Base-by-base conservation (phyloP, 2,797 vertebrate genomes). In the Salmo trutta region DNA sequence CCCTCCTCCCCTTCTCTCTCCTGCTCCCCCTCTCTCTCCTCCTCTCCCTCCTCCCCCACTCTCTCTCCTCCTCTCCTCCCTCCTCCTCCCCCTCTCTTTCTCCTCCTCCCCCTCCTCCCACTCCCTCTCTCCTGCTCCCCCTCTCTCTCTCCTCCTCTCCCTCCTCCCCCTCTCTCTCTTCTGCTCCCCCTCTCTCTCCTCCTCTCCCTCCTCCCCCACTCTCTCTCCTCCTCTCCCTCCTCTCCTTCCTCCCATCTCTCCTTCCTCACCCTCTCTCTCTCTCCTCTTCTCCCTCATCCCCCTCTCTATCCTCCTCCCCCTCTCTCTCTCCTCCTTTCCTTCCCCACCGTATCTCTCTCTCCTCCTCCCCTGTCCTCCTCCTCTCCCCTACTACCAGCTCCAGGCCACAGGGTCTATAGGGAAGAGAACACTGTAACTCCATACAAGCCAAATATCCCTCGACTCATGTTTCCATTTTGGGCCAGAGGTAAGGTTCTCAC, bases 391-490 rank as follows among this genome's bases (percentile, higher is more conserved):
- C 71, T 67, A 71, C 68, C 76, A 12, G 77, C 80, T 83, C 75
- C 78, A 73, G 72, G 78, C 85, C 84, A 74, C 70, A 82, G 72
- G 69, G 71, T 81, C 87, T 68, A n/a, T 54, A 10, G 84, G 65
- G 24, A 67, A 16, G 41, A 59, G 85, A 86, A 71, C 79, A 59
- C 79, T 89, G 87, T 86, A 88, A 90, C 77, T 83, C 82, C 84
- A 89, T 84, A 88, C 85, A 85, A 88, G 83, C 82, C 79, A 90
- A 89, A 90, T 83, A 89, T 67, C 41, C 79, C 78, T 59, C 68
- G 69, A 83, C 84, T 87, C 82, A 87, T 87, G 85, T 83, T 84
- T 89, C 84, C 85, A 89, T 82, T 89, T 88, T 88, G 72, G 77
- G 77, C 75, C 78, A 72, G 74, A 77, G 75, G 79, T 81, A 78